Conservation (phyloP, 2,888 invertebrate genomes). For the Hanleya hanleyi region DNA sequence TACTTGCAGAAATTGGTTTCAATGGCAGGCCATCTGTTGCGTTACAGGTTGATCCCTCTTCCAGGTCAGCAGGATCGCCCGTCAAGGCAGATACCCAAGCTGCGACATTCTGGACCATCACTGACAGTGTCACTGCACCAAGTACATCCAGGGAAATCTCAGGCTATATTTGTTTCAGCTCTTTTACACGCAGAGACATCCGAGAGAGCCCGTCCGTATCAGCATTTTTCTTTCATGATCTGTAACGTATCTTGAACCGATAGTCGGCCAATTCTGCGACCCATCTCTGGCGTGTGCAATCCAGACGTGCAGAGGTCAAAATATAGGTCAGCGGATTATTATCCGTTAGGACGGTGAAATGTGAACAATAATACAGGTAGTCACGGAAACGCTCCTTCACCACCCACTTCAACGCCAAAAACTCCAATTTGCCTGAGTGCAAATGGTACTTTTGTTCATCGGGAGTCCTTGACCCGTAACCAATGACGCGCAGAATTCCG, state of each 20-base stretch:
- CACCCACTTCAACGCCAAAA: slow-evolving; percentile 11
- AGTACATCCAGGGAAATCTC: background rate
- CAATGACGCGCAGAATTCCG: slow-evolving; percentile 26
- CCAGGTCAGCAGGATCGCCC: background rate
- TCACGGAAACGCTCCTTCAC: slow-evolving; percentile 8
- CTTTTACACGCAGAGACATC: background rate
- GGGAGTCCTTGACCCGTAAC: slow-evolving; percentile 30
- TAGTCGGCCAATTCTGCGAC: background rate
- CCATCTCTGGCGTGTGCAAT: slow-evolving; percentile 12
- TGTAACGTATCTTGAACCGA: background rate
- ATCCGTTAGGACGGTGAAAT: background rate
- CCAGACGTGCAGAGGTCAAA: slow-evolving; percentile 6
- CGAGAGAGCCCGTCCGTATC: slow-evolving; percentile 8
- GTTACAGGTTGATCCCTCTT: background rate
- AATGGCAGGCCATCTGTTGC: background rate
- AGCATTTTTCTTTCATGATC: background rate
- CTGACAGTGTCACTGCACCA: background rate
- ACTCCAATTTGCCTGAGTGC: slow-evolving; percentile 4
- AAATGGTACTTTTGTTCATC: slow-evolving; percentile 30
- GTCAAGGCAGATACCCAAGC: background rate
- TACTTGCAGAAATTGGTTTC: background rate
- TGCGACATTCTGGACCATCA: background rate
- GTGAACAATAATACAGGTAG: slow-evolving; percentile 1
- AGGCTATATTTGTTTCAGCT: background rate
- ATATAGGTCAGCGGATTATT: slow-evolving; percentile 11